Evolutionary conservation across 2,113 vertebrate species (phyloP), one percentile per base, ranked within the genome.

Genomic region (Gallinago paraguaiae): DNA sequence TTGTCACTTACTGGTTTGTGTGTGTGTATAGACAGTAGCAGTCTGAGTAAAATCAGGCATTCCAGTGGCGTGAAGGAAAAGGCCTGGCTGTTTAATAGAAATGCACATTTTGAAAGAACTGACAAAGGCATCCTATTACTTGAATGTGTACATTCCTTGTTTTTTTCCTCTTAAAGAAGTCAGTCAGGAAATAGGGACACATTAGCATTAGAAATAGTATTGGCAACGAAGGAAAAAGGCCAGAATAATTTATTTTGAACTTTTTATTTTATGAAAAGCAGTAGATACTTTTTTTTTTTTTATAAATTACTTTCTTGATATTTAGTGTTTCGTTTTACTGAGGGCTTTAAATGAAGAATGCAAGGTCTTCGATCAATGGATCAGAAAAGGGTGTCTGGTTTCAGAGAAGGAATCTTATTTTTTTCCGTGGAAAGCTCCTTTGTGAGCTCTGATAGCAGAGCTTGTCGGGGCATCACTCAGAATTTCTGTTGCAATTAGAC

Each of bases 131-230:
- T 85, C 72, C 37, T 94, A 45, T 88, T 90, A 88, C 64, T 96
- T 57, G 79, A 64, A 85, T 89, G 63, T 91, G 68, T 92, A 87
- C 77, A 17, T 95, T 84, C 80, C 60, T 94, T 95, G 88, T 45
- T 68, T 78, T 70, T 80, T 41, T 70, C 51, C 10, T 25, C 46
- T 81, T 93, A 81, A 81, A 91, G 72, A 51, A 68, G 59, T 81
- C 77, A 75, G 53, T 76, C 77, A 89, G 87, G 84, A 92, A 95
- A 90, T 23, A 86, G 82, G 69, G 37, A 15, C 39, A 25, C 61
- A 84, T 95, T 96, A 96, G 72, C 91, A 84, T 93, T 95, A 97
- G 67, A 94, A 93, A 82, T 0, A 6, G 14, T 45, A 27, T 31
- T 95, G 92, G 45, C 86, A 95, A 79, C 56, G 86, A 93, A 93